These are phyloP conservation scores for Cremastinae sp. DNA, from an alignment of 2,888 invertebrate species.

Conservation along the genomic window DNA sequence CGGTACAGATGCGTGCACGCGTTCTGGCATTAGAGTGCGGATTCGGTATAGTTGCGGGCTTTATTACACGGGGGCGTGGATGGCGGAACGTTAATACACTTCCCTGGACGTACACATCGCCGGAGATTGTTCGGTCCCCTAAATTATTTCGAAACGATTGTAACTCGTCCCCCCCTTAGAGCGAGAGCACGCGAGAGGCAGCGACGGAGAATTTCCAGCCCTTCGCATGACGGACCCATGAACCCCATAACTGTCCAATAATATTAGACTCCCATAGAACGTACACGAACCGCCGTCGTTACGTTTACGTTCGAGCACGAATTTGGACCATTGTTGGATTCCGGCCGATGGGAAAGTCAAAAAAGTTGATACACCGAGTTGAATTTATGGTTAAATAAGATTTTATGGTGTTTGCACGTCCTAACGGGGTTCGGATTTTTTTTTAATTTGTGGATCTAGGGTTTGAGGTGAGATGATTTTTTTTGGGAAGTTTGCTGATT, in stretches of 20 bases:
- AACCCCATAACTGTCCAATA: slow-evolving; percentile 52
- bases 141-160: slow-evolving; percentile 77
- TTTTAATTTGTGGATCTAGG: no score
- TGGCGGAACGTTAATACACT: slow-evolving; percentile 38
- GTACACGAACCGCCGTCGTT: no score
- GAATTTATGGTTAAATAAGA: no score
- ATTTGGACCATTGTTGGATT: no score
- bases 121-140: slow-evolving; percentile 76
- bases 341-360: no score
- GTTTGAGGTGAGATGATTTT: no score
- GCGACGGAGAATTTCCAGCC: slow-evolving; percentile 53
- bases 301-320: no score
- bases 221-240: slow-evolving; percentile 44
- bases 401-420: no score
- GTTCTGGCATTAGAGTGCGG: slow-evolving; percentile 48
- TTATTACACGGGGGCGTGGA: slow-evolving; percentile 59
- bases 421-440: no score
- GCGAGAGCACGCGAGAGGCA: slow-evolving; percentile 34
- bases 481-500: no score
- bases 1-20: slow-evolving; percentile 74
- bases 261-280: slow-evolving; percentile 60
- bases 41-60: slow-evolving; percentile 65
- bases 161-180: slow-evolving; percentile 60
- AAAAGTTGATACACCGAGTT: no score
- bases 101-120: slow-evolving; percentile 47